Conservation (phyloP, 92 coral and sea anemone species). For the Parazoanthus swiftii region DNA sequence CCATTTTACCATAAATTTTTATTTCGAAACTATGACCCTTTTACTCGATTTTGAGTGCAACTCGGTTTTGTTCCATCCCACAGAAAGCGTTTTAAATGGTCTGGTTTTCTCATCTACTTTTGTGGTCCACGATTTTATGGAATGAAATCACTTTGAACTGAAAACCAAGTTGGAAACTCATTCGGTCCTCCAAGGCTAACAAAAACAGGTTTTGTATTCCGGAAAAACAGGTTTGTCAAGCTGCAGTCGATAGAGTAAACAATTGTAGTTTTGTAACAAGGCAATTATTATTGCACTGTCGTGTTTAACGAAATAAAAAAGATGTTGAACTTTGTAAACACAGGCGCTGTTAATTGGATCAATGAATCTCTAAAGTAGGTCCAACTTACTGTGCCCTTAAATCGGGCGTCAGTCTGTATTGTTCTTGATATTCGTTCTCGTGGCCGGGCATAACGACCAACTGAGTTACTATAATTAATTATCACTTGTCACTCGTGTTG, state of each 20-base stretch:
- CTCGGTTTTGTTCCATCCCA: not conserved
- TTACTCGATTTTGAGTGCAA: not conserved
- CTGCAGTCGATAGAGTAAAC: slow-evolving; percentile 6
- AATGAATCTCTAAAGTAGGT: not conserved
- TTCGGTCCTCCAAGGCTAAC: not conserved
- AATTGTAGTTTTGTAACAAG: slow-evolving; percentile 21
- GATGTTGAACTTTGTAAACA: not conserved
- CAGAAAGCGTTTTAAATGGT: not conserved
- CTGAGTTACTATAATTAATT: no score
- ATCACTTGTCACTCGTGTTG: no score
- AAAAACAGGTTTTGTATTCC: slow-evolving; percentile 5
- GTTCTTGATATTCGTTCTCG: no score
- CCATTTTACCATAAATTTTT: not conserved
- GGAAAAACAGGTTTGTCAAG: slow-evolving; percentile 20
- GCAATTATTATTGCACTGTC: slow-evolving; percentile 1
- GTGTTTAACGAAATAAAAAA: slow-evolving; percentile 6
- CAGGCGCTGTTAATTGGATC: not conserved
- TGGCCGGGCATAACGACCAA: no score
- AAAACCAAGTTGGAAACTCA: not conserved
- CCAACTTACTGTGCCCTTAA: not conserved
- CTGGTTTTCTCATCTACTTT: not conserved
- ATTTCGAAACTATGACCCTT: not conserved
- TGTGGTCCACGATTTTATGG: not conserved
- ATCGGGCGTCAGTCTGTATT: no score
- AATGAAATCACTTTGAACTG: not conserved